Evolutionary conservation across 35 echinoderm and acorn worm genomes (phyloP), one percentile per base, ranked within the genome.

Genomic region (Heliocidaris tuberculata): DNA sequence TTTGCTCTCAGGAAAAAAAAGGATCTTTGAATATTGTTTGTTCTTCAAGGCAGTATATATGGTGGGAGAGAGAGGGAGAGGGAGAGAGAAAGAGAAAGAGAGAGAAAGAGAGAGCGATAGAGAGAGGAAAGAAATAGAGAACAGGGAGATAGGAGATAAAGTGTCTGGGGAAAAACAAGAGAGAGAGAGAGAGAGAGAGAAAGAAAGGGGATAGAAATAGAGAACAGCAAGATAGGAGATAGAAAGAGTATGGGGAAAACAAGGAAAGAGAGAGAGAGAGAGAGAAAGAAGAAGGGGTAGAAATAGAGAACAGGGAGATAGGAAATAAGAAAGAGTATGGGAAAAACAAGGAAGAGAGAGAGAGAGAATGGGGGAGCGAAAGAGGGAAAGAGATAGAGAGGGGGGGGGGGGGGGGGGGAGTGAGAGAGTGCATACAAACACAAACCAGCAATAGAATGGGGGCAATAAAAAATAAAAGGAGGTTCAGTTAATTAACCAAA

Each of bases 1-100:
- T 93, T 93, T 93, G 91, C 91, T 93, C 91, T 93, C 91, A 93
- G 91, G 91, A 93, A 21, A 59, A 12, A 49, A 93, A 59, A 17
- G 16, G 31, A 19, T 42, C 5, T 48, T 49, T 52, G 31, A 31
- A 48, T 32, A 13, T 93, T 93, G 50, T 52, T 93, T 59, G 31
- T 49, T 91, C 32, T 5, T 6, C 48, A 8, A 31, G 89, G 13
- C 32, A 21, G 31, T 91, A 49, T n/a, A n/a, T n/a, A n/a, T 91
- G 89, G 42, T 48, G 89, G 48, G 89, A 31, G 24, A 27, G 6
- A 21, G 89, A 31, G 47, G 4, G 31, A 35, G 89, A 49, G 31
- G 19, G 31, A 24, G 85, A 19, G 70, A 29, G n/a, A 19, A 4
- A 19, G 15, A 2, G n/a, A 4, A 4, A 85, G n/a, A 85, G n/a